Conservation (phyloP, 2,888 invertebrate genomes). For the Heliconius charithonia region DNA sequence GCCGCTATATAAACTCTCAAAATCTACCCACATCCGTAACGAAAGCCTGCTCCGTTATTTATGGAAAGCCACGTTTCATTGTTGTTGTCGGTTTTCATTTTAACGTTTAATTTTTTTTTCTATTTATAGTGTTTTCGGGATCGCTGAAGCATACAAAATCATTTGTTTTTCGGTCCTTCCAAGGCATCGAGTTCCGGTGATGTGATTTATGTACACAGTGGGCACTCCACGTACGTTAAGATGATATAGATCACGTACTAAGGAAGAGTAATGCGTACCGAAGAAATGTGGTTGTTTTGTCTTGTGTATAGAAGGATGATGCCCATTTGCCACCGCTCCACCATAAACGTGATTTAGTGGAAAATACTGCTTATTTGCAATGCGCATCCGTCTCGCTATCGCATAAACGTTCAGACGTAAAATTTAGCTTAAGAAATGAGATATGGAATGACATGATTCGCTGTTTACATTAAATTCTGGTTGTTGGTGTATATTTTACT, state of each 20-base stretch:
- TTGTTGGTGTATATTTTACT: background rate
- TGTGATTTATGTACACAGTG: constrained; percentile 64
- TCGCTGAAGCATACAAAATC: constrained; percentile 63
- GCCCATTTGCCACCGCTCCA: constrained; percentile 60
- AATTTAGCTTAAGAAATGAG: constrained; percentile 67
- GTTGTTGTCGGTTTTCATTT: constrained; percentile 80
- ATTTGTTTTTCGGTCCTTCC: constrained; percentile 73
- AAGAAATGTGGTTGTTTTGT: constrained; percentile 66
- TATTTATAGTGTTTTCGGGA: constrained; percentile 71
- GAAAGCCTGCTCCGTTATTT: constrained; percentile 80
- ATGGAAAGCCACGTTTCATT: constrained; percentile 80
- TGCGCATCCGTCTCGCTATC: constrained; percentile 66
- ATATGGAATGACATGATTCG: constrained; percentile 61
- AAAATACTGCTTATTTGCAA: constrained; percentile 76
- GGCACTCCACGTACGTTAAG: constrained; percentile 56
- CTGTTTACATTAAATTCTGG: constrained; percentile 57
- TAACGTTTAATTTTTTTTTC: constrained; percentile 75
- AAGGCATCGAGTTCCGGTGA: constrained; percentile 65
- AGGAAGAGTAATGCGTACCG: constrained; percentile 62
- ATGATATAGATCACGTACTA: constrained; percentile 58
- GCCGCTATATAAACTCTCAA: constrained; percentile 76
- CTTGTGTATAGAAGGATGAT: constrained; percentile 63
- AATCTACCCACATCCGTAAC: constrained; percentile 80
- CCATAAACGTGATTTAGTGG: constrained; percentile 71
- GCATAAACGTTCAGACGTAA: constrained; percentile 69